phyloP scores from a whole-genome alignment of 2,797 vertebrate species.

The Cynodonichthys magdalenae region DNA sequence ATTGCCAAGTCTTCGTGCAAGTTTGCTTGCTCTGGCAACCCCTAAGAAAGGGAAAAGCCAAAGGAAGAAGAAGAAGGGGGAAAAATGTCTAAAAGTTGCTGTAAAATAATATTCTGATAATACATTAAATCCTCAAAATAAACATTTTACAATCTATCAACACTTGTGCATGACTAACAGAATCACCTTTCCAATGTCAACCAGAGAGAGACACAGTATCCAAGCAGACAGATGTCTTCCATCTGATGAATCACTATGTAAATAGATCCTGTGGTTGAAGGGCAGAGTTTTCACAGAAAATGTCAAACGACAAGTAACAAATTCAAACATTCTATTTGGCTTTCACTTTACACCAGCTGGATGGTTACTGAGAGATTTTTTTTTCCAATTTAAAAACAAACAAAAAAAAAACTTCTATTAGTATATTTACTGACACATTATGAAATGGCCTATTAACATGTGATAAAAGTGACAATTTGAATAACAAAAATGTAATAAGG shows the following conservation, averaged over 20 bases:
- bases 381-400: not conserved
- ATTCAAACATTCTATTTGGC: not conserved
- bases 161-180: not conserved
- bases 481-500: not conserved
- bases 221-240: conserved; percentile 13
- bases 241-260: conserved; percentile 28
- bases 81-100: not conserved
- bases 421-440: not conserved
- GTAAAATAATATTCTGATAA: not conserved
- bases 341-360: not conserved
- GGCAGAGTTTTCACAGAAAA: conserved; percentile 16
- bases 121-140: not conserved
- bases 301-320: conserved; percentile 23
- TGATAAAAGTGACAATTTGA: not conserved
- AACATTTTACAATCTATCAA: conserved; percentile 3
- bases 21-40: too few species aligned
- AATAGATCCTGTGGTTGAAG: conserved; percentile 22
- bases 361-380: conserved; percentile 1
- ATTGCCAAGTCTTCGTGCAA: too few species aligned
- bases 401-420: not conserved
- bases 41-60: too few species aligned
- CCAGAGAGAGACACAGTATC: conserved; percentile 9
- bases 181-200: not conserved
- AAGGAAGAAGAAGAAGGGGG: too few species aligned
- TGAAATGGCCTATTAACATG: not conserved